Evolutionary conservation across 2,797 vertebrate species (phyloP).

Genomic region (Myotis pilosus): DNA sequence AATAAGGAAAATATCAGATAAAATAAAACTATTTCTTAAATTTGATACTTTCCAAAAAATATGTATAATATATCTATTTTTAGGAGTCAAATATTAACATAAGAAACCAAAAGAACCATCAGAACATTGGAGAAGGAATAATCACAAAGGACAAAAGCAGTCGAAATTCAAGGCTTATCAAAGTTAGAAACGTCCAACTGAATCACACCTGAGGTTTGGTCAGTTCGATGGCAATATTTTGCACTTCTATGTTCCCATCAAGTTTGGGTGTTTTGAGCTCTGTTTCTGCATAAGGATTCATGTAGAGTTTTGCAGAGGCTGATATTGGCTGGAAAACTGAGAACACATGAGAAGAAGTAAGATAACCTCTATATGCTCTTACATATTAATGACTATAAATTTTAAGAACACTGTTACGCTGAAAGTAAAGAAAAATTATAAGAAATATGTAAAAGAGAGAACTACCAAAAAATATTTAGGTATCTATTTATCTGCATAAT

Average conservation of each 20-base stretch:
- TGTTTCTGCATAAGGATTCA: slow-evolving; percentile 92
- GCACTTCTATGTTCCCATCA: slow-evolving; percentile 92
- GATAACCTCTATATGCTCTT: slow-evolving; percentile 25
- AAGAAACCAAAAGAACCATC: neutral
- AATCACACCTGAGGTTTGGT: slow-evolving; percentile 91
- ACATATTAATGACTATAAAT: slow-evolving; percentile 7
- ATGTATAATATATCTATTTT: neutral
- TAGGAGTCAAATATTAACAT: neutral
- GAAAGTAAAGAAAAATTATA: neutral
- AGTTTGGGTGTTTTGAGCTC: slow-evolving; percentile 92
- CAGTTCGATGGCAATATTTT: slow-evolving; percentile 93
- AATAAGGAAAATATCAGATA: neutral
- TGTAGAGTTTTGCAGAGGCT: slow-evolving; percentile 93
- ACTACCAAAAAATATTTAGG: neutral
- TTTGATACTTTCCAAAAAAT: neutral
- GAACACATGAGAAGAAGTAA: slow-evolving; percentile 21
- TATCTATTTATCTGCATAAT: neutral
- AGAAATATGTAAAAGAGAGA: neutral
- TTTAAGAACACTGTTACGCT: neutral
- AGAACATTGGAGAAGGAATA: neutral
- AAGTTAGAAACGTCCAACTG: neutral
- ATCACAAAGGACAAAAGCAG: neutral
- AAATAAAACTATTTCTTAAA: slow-evolving; percentile 32
- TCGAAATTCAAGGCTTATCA: neutral
- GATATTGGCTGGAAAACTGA: slow-evolving; percentile 95